Evolutionary conservation across 2,888 invertebrate species (phyloP), one percentile per base, ranked within the genome.

Genomic region (Drosophila maculinotata): DNA sequence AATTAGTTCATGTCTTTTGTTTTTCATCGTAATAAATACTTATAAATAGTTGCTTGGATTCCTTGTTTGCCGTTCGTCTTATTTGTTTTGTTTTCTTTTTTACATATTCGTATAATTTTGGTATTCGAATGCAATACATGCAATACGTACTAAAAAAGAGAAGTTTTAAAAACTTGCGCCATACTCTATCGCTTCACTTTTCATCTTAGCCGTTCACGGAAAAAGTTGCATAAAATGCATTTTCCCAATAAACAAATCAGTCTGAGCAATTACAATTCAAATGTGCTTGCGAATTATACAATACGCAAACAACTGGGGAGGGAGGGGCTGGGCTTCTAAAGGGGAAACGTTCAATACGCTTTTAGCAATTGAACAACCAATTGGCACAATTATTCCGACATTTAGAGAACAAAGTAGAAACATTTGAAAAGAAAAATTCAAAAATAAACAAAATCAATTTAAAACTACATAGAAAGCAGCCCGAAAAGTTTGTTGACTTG

Each of bases 181-280:
- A 51, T 42, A 25, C 58, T 51, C 42, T 45, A 56, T 44, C 25
- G 36, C 44, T 1, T 42, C 26, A 31, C 35, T 33, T 45, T 45
- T 42, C 30, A 30, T 66, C 26, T 66, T 63, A 15, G 30, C 47
- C 44, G 66, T 71, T 44, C 20, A 20, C 64, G 15, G 73, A 49
- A 12, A 14, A 45, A 66, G 30, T n/a, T 44, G 52, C 66, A 63
- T 63, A 36, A 30, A 26, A 66, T 59, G 51, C 28, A 42, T 8
- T 33, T 26, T 42, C 36, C 0, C 38, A 65, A 58, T 51, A 38
- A 73, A 68, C 87, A 88, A 82, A 88, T 82, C 81, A 82, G 81
- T 82, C 81, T 82, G 88, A 82, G 87, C 87, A 88, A 81, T 83
- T 81, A 73, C 84, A 86, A 86, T 83, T 83, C 30, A 58, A 79